Base-by-base conservation (phyloP, 1,140 invertebrate genomes). In the Phymorhynchus buccinoides region DNA sequence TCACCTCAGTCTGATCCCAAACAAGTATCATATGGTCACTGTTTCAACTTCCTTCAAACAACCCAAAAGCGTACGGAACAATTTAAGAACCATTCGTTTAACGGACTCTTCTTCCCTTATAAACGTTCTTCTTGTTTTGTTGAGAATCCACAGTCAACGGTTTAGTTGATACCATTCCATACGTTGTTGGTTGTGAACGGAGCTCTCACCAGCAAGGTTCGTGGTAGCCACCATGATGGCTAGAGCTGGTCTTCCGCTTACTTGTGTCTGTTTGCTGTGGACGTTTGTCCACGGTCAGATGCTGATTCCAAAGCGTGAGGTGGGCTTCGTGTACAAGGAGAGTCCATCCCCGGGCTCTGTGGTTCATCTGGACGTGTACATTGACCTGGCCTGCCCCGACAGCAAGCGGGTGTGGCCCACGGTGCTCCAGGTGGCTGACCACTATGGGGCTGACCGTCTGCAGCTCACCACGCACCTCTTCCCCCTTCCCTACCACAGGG, bases 401-500 rank as follows among this genome's bases (percentile, higher is more conserved):
- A 89, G 88, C 80, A 85, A 86, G 68, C 27, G 35, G 30, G 84
- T 86, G 0, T 86, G 86, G 32, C 88, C 90, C 35, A 88, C 84
- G 0, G 44, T 91, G 0, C 35, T 81, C 22, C 37, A 88, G 68
- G 71, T 91, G 12, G 89, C 89, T 0, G 84, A 87, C 44, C 52
- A 79, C 30, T 90, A 89, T 83, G 90, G 90, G 48, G 75, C 86
- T 0, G 44, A 56, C 27, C 83, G n/a, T 0, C 32, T 90, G 27
- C 83, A 48, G 30, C 79, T 91, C 0, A 85, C 80, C 1, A 84
- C 86, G 4, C 87, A 89, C 80, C 48, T 89, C 16, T 91, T 91
- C 66, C 90, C 90, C 1, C 85, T 91, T 56, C 90, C 90, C 4
- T 91, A 90, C 71, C 90, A 91, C 83, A 87, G 86, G 71, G 89